Evolutionary conservation across 2,113 vertebrate species (phyloP), one percentile per base, ranked within the genome.

Genomic region (Paedocypris sp.): DNA sequence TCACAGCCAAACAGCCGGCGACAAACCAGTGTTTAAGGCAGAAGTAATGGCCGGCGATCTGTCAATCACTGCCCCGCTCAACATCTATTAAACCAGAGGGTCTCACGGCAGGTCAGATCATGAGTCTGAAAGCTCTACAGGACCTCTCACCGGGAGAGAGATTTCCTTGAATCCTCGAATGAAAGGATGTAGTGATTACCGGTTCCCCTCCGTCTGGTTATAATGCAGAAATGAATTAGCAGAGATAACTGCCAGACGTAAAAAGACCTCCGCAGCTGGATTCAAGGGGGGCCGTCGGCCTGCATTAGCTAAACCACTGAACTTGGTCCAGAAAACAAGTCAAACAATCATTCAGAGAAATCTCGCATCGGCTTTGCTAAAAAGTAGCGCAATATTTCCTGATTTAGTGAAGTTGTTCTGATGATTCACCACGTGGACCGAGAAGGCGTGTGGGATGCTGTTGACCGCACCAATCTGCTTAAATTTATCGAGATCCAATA

Each of bases 21-120:
- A 78, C 66, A 62, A 68, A 59, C 54, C 56, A 64, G 54, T 32
- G 46, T 52, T 71, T 66, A 66, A 26, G 32, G 25, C 54, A 64
- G 64, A 53, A 13, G 5, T 59, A 68, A 72, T 73, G 69, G 60
- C 60, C 68, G 64, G 56, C 45, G 63, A 29, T 50, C 47, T 57
- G 51, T 57, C 45, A 50, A 47, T 56, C 60, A 16, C 13, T n/a
- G 8, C 42, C 58, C 60, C 36, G 48, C 46, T 51, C 62, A 59
- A 51, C 41, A 20, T 46, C 38, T 58, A 38, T 63, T 58, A 51
- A 63, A 46, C 33, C 16, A 31, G 38, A 58, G 18, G 29, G 31
- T 45, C 25, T 36, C 31, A 13, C 41, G 15, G 48, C 18, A 45
- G 39, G 18, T 52, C 26, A 50, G 8, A 10, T 51, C 47, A 62